phyloP scores from a whole-genome alignment of 2,888 invertebrate species.

The Chrysomela aeneicollis region DNA sequence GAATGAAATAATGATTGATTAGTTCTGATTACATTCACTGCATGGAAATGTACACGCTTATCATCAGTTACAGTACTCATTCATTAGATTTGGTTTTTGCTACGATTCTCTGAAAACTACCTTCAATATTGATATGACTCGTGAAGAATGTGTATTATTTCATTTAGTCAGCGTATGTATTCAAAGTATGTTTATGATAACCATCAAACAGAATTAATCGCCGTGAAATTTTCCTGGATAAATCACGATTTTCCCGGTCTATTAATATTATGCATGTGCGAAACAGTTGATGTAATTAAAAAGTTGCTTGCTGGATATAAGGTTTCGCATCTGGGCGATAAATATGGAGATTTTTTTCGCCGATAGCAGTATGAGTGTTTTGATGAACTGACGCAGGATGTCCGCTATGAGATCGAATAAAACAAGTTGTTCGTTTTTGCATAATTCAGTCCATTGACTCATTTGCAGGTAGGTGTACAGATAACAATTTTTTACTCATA shows the following conservation, averaged over 20 bases:
- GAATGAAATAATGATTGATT: no score
- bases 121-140: no score
- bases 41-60: no score
- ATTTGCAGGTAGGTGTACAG: no score
- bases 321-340: conserved; percentile 14
- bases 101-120: no score
- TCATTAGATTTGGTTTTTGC: no score
- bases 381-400: conserved; percentile 3
- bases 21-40: no score
- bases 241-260: conserved; percentile 21
- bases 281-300: conserved; percentile 46
- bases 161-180: not conserved
- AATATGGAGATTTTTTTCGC: conserved; percentile 1
- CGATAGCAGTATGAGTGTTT: not conserved
- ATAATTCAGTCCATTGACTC: not conserved
- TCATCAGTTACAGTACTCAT: no score
- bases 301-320: conserved; percentile 20
- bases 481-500: no score
- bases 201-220: not conserved
- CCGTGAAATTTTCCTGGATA: not conserved
- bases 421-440: conserved; percentile 3
- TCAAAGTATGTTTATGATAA: conserved; percentile 2
- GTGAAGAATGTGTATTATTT: not conserved
- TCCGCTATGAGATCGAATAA: conserved; percentile 1
- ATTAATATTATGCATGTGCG: conserved; percentile 51